Evolutionary conservation across 2,113 vertebrate genomes (phyloP).

Genomic region (Pionites leucogaster): DNA sequence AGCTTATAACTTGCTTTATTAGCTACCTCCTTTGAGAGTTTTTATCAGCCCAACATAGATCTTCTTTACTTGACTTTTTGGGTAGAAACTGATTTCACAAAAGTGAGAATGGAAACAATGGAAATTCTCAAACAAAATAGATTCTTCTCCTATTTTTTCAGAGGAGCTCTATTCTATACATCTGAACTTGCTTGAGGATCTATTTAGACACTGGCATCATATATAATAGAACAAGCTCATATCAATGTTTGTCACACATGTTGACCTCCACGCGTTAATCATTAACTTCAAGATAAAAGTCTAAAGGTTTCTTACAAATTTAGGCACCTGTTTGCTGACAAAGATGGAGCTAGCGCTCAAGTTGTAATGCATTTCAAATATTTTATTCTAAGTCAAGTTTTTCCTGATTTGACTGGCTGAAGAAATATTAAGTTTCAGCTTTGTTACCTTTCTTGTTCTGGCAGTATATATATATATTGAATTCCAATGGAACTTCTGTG

Average conservation of each 20-base stretch:
- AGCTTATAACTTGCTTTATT: not conserved
- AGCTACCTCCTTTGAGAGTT: not conserved
- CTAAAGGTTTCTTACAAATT: not conserved
- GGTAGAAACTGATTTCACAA: not conserved
- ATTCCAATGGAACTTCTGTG: not conserved
- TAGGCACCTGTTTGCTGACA: not conserved
- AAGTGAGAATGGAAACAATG: not conserved
- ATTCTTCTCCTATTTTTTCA: not conserved
- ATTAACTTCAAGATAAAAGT: not conserved
- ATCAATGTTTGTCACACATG: not conserved
- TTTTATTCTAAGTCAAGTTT: not conserved
- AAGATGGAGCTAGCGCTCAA: not conserved
- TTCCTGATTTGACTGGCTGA: not conserved
- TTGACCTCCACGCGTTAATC: not conserved
- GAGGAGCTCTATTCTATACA: not conserved
- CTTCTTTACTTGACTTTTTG: not conserved
- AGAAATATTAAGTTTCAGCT: not conserved
- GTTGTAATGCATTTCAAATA: not conserved
- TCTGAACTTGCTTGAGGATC: not conserved
- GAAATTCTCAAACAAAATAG: not conserved
- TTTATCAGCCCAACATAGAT: not conserved
- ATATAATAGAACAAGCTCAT: not conserved
- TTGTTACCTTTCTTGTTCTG: not conserved
- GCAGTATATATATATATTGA: not conserved
- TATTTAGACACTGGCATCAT: not conserved